Percentiles rank a stretch among this genome's conserved stretches.
phyloP scores from a whole-genome alignment of 2,888 invertebrate species.

The Chymomyza caudatula region DNA sequence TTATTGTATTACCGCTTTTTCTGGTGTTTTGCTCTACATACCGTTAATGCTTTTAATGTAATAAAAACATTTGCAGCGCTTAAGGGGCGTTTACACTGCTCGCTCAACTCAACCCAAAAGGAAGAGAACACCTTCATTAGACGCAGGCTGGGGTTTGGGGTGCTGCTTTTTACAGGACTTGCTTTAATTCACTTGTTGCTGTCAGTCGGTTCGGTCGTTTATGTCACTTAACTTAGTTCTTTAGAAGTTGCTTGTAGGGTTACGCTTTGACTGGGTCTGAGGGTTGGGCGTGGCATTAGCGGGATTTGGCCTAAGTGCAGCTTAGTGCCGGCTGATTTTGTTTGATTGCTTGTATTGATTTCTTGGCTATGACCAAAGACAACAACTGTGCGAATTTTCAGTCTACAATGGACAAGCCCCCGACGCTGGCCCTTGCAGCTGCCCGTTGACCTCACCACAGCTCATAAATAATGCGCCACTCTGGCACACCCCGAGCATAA shows the following conservation, averaged over 20 bases:
- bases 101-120: neutral
- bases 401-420: neutral
- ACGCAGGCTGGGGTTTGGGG: neutral
- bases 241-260: constrained; percentile 25
- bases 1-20: constrained; percentile 27
- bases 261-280: neutral
- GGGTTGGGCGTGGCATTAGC: neutral
- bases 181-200: constrained; percentile 58
- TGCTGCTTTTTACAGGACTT: constrained; percentile 27
- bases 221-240: constrained; percentile 28
- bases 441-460: constrained; percentile 27
- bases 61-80: constrained; percentile 69
- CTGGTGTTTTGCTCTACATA: constrained; percentile 63
- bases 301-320: neutral
- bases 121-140: constrained; percentile 22
- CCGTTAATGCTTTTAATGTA: constrained; percentile 72
- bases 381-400: constrained; percentile 37
- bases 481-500: constrained; percentile 25
- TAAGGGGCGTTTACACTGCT: constrained; percentile 47
- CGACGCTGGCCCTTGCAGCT: neutral
- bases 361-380: neutral
- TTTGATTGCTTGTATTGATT: neutral
- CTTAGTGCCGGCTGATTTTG: neutral
- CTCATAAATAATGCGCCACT: constrained; percentile 61
- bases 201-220: constrained; percentile 19